Evolutionary conservation across 2,888 invertebrate species (phyloP).

Genomic region (Deilephila elpenor): DNA sequence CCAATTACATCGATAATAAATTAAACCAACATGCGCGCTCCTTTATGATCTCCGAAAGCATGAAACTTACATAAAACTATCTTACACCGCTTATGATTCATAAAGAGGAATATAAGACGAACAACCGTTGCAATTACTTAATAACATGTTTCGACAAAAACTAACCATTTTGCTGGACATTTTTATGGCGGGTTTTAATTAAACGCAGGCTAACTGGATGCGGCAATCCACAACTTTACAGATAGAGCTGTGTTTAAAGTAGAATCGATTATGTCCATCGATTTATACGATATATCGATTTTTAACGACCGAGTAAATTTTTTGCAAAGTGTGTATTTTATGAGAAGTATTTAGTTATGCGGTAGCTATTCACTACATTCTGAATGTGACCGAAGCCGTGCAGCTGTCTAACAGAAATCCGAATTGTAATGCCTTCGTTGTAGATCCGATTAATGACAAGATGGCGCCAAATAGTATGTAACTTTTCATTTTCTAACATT

Average conservation of each 20-base stretch:
- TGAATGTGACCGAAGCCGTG: no score
- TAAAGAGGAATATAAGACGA: slow-evolving; percentile 34
- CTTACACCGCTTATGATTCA: slow-evolving; percentile 30
- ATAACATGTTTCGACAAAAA: slow-evolving; percentile 24
- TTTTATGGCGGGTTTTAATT: slow-evolving; percentile 22
- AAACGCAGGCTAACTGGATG: slow-evolving; percentile 5
- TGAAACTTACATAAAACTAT: background rate
- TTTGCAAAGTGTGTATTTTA: no score
- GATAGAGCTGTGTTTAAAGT: background rate
- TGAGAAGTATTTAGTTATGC: no score
- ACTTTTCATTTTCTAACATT: no score
- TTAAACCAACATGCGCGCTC: background rate
- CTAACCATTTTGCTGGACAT: slow-evolving; percentile 14
- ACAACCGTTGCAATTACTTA: slow-evolving; percentile 38
- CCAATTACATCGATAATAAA: background rate
- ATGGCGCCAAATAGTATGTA: no score
- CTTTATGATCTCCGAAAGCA: background rate
- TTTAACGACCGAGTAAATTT: background rate
- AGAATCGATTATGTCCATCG: background rate
- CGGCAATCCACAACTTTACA: background rate
- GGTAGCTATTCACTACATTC: no score
- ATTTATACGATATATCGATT: background rate
- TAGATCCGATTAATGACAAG: no score
- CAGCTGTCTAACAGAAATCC: no score
- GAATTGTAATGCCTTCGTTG: no score